Percentiles rank a stretch among this genome's conserved stretches.
Conservation (phyloP, 2,888 invertebrate genomes). For the Meteorus colon region DNA sequence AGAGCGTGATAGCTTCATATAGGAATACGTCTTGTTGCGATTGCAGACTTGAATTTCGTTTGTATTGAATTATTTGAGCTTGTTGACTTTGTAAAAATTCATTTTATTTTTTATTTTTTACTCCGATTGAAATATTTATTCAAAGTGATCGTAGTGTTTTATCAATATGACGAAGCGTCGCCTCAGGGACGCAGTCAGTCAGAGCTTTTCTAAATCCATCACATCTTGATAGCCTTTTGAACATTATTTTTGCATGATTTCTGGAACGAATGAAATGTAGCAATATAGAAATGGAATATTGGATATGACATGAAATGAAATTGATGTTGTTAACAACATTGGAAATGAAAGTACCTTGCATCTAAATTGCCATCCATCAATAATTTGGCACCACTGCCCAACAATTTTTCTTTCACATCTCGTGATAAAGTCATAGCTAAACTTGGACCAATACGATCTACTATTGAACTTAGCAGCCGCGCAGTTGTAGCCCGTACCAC, state of each 20-base stretch:
- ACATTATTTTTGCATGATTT: slow-evolving; percentile 85
- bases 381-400: slow-evolving; percentile 87
- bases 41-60: slow-evolving; percentile 45
- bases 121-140: slow-evolving; percentile 37
- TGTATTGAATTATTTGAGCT: slow-evolving; percentile 19
- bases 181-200: slow-evolving; percentile 85
- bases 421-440: slow-evolving; percentile 82
- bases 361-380: slow-evolving; percentile 91
- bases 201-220: slow-evolving; percentile 84
- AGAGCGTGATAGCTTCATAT: not conserved
- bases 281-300: slow-evolving; percentile 3
- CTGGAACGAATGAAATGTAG: slow-evolving; percentile 65
- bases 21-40: slow-evolving; percentile 48
- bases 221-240: slow-evolving; percentile 83
- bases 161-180: slow-evolving; percentile 87
- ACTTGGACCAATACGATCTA: slow-evolving; percentile 83
- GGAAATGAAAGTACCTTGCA: slow-evolving; percentile 77
- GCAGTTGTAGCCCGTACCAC: slow-evolving; percentile 90
- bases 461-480: slow-evolving; percentile 82
- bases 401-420: slow-evolving; percentile 86
- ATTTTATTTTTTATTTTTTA: slow-evolving; percentile 5
- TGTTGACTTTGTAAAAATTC: slow-evolving; percentile 16
- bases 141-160: slow-evolving; percentile 83
- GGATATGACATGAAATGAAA: not conserved
- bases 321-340: too few relatives aligned